These are phyloP conservation scores for Acleris holmiana DNA, from an alignment of 2,888 invertebrate genomes.

Conservation along the genomic window DNA sequence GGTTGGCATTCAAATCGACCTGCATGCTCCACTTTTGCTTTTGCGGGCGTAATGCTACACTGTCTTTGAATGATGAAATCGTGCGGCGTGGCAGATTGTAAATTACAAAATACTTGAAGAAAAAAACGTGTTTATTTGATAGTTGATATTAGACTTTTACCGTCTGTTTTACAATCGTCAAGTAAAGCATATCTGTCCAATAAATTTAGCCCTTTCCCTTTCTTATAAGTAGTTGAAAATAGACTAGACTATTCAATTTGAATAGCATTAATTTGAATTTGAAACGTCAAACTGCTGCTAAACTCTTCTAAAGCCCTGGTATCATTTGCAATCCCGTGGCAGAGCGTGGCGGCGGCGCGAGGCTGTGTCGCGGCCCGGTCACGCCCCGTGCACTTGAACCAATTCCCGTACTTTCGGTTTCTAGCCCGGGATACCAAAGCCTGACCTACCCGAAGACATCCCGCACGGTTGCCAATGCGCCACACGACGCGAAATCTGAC, in stretches of 20 bases:
- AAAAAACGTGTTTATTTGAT: neutral
- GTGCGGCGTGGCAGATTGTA: constrained; percentile 1
- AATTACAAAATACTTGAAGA: neutral
- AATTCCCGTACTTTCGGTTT: constrained; percentile 72
- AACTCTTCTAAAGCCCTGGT: neutral
- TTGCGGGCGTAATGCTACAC: constrained; percentile 10
- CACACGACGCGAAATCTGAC: neutral
- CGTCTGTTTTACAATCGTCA: too few species aligned
- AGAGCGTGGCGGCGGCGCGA: constrained; percentile 27
- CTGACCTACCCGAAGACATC: constrained; percentile 69
- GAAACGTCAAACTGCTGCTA: too few species aligned
- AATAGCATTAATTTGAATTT: too few species aligned
- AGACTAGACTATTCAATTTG: too few species aligned
- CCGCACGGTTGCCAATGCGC: constrained; percentile 2
- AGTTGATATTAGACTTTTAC: too few species aligned
- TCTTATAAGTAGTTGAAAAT: too few species aligned
- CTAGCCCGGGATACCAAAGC: constrained; percentile 55
- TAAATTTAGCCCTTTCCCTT: too few species aligned
- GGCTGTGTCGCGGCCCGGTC: constrained; percentile 61
- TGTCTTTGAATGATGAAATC: constrained; percentile 10
- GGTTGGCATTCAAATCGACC: neutral
- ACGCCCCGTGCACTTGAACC: constrained; percentile 70
- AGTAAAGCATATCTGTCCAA: too few species aligned
- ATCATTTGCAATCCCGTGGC: constrained; percentile 6
- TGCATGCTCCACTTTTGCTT: constrained; percentile 11